These are phyloP conservation scores for Cinclus mexicanus DNA, from an alignment of 2,113 vertebrate species.

Conservation along the genomic window DNA sequence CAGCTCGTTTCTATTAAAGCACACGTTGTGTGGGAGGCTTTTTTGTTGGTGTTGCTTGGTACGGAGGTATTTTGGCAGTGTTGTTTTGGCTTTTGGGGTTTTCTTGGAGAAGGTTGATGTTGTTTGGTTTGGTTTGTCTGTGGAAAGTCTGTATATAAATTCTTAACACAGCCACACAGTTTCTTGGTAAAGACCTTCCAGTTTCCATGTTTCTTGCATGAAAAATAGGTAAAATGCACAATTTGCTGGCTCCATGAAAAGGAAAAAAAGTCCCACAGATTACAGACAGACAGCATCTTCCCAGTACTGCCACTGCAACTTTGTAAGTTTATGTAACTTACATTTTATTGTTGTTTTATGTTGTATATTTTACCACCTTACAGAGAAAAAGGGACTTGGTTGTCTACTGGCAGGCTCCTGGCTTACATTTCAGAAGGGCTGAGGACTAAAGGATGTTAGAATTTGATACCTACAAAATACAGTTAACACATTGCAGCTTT, in stretches of 20 bases:
- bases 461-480: background rate
- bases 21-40: background rate
- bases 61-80: background rate
- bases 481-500: background rate
- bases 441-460: background rate
- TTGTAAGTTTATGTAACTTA: background rate
- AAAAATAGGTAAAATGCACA: background rate
- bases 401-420: background rate
- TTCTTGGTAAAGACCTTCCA: background rate
- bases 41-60: background rate
- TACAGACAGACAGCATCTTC: background rate
- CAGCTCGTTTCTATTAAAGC: background rate
- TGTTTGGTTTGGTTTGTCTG: background rate
- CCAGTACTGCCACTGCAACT: background rate
- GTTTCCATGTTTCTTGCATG: background rate
- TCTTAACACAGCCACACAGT: background rate
- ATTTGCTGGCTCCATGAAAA: background rate
- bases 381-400: background rate
- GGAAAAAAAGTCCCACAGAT: background rate
- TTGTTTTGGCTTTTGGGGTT: background rate
- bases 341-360: fast-evolving
- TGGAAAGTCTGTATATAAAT: background rate
- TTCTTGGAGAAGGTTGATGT: background rate
- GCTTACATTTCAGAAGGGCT: background rate
- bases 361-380: background rate